Evolutionary conservation across 30 jellyfish, hydroid and myxozoan genomes (phyloP).

Genomic region (Hydractinia echinata): DNA sequence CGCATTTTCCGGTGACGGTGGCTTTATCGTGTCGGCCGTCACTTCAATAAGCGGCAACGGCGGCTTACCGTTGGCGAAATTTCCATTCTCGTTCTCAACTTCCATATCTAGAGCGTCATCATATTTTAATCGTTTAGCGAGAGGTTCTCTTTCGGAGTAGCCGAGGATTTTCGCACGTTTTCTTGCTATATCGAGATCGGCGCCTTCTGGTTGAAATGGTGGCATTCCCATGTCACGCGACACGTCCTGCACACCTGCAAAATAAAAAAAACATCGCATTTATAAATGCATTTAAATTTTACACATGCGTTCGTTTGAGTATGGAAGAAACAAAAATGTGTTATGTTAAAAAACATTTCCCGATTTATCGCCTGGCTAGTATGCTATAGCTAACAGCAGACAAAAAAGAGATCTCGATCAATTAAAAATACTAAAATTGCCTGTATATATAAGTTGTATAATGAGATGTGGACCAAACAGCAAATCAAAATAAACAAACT

Average conservation of each 20-base stretch:
- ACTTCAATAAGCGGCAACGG: slow-evolving; percentile 47
- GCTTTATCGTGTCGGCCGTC: slow-evolving; percentile 19
- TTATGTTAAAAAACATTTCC: no score
- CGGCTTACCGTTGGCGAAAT: slow-evolving; percentile 20
- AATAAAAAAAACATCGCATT: background rate
- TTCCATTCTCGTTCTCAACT: background rate
- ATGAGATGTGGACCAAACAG: no score
- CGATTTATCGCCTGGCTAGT: no score
- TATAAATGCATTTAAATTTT: no score
- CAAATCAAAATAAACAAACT: no score
- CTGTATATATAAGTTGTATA: no score
- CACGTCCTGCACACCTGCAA: slow-evolving; percentile 24
- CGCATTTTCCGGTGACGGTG: slow-evolving; percentile 74
- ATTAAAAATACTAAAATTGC: no score
- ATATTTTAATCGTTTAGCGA: slow-evolving; percentile 26
- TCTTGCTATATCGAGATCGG: slow-evolving; percentile 7
- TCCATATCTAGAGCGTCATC: slow-evolving; percentile 28
- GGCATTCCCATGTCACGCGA: slow-evolving; percentile 7
- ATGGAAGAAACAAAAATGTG: no score
- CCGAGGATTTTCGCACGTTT: slow-evolving; percentile 29
- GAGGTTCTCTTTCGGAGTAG: slow-evolving; percentile 30
- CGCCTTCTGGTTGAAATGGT: slow-evolving; percentile 2
- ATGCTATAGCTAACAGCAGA: no score
- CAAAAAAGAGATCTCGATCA: no score
- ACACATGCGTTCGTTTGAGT: no score